Conservation (phyloP, 2,888 invertebrate species). For the Macrophya alboannulata region DNA sequence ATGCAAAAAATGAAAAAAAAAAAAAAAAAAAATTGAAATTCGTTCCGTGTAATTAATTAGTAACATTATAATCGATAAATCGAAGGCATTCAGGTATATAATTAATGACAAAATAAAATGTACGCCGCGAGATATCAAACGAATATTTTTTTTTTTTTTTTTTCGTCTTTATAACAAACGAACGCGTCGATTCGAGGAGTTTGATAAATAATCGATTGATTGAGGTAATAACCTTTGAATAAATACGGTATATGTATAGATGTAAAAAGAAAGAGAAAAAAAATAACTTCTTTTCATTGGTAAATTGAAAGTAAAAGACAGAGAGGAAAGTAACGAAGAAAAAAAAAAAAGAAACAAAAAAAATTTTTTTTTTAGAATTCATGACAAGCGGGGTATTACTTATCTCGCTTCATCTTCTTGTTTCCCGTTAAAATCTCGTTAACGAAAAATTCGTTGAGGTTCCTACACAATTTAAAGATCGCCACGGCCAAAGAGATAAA, state of each 20-base stretch:
- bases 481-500: slow-evolving; percentile 3
- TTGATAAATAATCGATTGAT: too few species aligned
- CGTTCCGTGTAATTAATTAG: not conserved
- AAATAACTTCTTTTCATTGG: not conserved
- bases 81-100: not conserved
- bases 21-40: not conserved
- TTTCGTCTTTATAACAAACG: too few species aligned
- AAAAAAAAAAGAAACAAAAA: too few species aligned
- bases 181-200: too few species aligned
- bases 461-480: slow-evolving; percentile 35
- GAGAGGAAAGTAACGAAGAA: not conserved
- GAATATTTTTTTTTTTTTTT: too few species aligned
- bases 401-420: not conserved
- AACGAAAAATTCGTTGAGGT: slow-evolving; percentile 19
- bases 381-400: not conserved
- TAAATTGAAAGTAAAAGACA: not conserved
- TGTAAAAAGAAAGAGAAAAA: too few species aligned
- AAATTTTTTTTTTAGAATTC: not conserved
- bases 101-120: too few species aligned
- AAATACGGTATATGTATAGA: too few species aligned
- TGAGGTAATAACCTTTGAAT: too few species aligned
- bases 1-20: not conserved
- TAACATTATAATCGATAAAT: too few species aligned
- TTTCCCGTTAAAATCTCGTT: slow-evolving; percentile 34
- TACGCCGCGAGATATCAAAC: too few species aligned